Conservation (phyloP, 2,888 invertebrate genomes). For the Pseudoips prasinana region DNA sequence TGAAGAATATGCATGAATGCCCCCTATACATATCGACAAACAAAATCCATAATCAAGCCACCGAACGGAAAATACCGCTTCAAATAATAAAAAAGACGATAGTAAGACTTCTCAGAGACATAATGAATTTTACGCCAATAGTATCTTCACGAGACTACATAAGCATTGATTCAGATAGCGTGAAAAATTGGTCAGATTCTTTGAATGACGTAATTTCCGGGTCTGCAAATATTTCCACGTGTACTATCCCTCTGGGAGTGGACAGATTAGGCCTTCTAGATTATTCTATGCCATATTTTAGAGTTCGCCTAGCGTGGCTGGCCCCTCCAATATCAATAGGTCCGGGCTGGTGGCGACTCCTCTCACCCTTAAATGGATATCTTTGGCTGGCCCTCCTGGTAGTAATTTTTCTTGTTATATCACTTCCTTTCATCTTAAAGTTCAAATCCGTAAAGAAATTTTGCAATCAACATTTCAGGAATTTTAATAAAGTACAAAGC, state of each 20-base stretch:
- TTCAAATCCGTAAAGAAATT: slow-evolving; percentile 44
- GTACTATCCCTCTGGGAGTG: slow-evolving; percentile 53
- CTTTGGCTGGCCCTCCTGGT: slow-evolving; percentile 55
- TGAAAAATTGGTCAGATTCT: slow-evolving; percentile 61
- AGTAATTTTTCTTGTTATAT: slow-evolving; percentile 47
- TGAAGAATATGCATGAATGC: slow-evolving; percentile 58
- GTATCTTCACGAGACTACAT: slow-evolving; percentile 52
- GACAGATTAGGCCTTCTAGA: slow-evolving; percentile 52
- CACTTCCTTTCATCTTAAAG: slow-evolving; percentile 49
- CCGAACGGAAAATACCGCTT: slow-evolving; percentile 51
- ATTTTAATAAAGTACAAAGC: slow-evolving; percentile 45
- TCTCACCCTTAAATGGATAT: slow-evolving; percentile 60
- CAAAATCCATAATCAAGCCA: slow-evolving; percentile 49
- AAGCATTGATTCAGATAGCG: slow-evolving; percentile 55
- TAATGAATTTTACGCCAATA: slow-evolving; percentile 61
- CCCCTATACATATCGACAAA: slow-evolving; percentile 63
- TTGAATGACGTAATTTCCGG: slow-evolving; percentile 58
- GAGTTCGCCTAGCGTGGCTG: slow-evolving; percentile 58
- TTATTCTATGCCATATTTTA: slow-evolving; percentile 58
- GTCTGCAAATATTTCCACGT: slow-evolving; percentile 56
- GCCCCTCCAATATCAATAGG: slow-evolving; percentile 54
- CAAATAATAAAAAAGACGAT: slow-evolving; percentile 55
- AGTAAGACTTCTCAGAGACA: slow-evolving; percentile 45
- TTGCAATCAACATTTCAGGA: slow-evolving; percentile 46
- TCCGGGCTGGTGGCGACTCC: slow-evolving; percentile 54